Conservation (phyloP, 2,888 invertebrate genomes). For the Suillia variegata region DNA sequence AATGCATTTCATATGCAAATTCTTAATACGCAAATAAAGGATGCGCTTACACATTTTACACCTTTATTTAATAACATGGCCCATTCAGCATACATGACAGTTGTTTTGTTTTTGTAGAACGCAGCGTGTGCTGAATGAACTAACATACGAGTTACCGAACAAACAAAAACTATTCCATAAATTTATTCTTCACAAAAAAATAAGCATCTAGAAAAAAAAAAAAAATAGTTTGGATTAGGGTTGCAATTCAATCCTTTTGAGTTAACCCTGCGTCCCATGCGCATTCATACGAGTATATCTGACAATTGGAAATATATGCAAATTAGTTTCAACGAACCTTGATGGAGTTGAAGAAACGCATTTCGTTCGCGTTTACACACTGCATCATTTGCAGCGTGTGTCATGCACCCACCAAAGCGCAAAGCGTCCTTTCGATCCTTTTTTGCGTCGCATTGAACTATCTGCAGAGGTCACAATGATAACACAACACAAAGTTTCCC, state of each 20-base stretch:
- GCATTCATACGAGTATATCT: no score
- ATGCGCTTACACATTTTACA: slow-evolving; percentile 49
- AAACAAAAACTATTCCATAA: slow-evolving; percentile 21
- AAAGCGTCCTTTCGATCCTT: background rate
- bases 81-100: background rate
- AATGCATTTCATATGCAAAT: slow-evolving; percentile 50
- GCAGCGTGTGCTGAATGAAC: background rate
- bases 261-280: no score
- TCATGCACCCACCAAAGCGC: slow-evolving; percentile 12
- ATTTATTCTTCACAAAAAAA: slow-evolving; percentile 13
- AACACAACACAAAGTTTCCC: background rate
- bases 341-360: slow-evolving; percentile 14
- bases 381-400: slow-evolving; percentile 22
- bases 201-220: background rate
- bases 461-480: slow-evolving; percentile 24
- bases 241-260: slow-evolving; percentile 13
- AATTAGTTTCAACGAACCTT: slow-evolving; percentile 34
- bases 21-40: slow-evolving; percentile 33
- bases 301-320: slow-evolving; percentile 49
- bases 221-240: slow-evolving; percentile 6
- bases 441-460: slow-evolving; percentile 14
- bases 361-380: slow-evolving; percentile 6
- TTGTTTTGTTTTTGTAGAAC: background rate
- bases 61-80: slow-evolving; percentile 35
- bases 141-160: slow-evolving; percentile 8